Conservation (phyloP, 2,113 vertebrate species). For the Speoplatyrhinus poulsoni region DNA sequence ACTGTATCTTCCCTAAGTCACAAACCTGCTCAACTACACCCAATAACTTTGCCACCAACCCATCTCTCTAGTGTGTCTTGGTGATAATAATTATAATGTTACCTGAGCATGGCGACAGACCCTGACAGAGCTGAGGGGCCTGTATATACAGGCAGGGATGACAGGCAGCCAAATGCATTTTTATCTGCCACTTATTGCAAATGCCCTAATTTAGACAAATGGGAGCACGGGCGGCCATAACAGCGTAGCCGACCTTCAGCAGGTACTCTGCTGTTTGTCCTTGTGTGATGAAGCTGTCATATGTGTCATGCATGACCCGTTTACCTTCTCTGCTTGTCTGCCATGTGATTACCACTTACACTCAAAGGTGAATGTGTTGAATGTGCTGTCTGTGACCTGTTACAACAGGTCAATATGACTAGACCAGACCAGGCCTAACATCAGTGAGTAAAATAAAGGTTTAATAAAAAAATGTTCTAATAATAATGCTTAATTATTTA, state of each 20-base stretch:
- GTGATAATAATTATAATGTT: conserved; percentile 14
- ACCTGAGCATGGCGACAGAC: neutral
- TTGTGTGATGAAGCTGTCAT: conserved; percentile 52
- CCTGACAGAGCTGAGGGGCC: conserved; percentile 13
- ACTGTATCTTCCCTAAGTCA: too few species aligned
- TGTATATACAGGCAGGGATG: conserved; percentile 41
- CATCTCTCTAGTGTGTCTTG: conserved; percentile 2
- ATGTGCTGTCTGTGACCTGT: too few species aligned
- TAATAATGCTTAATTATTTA: too few species aligned
- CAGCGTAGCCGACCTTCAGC: conserved; percentile 63
- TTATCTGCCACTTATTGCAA: conserved; percentile 58
- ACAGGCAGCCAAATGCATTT: conserved; percentile 61
- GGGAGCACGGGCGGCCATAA: conserved; percentile 25
- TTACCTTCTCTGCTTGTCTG: neutral
- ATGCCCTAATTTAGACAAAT: conserved; percentile 54
- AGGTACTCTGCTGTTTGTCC: too few species aligned
- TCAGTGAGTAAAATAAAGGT: too few species aligned
- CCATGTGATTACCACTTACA: neutral
- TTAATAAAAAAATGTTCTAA: too few species aligned
- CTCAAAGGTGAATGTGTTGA: too few species aligned
- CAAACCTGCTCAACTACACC: too few species aligned
- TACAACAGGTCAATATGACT: too few species aligned
- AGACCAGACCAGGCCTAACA: too few species aligned
- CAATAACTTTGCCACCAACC: too few species aligned
- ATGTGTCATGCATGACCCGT: conserved; percentile 30